Base-by-base conservation (phyloP, 2,113 vertebrate genomes). In the Euleptes europaea region DNA sequence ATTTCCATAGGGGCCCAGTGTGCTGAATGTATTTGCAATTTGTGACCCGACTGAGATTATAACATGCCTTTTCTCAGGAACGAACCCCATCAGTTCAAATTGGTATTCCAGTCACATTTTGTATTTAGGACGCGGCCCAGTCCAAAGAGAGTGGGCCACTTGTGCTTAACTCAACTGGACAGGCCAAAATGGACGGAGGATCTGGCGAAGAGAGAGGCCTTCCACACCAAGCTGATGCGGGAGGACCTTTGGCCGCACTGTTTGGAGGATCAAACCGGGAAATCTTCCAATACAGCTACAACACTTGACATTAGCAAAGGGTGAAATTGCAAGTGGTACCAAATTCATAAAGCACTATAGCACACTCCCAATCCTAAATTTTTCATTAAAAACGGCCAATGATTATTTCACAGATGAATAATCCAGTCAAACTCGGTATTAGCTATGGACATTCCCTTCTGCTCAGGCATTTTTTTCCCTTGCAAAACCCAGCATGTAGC, bases 101-200 rank as follows among this genome's bases (percentile, higher is more conserved):
- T 3, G 14, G 31, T 33, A 70, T 35, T 12, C 23, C n/a, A 35
- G 67, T 19, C 26, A 63, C 33, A 21, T 70, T 70, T 19, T 28
- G 2, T 44, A 44, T 84, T 35, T 38, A 65, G 26, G 23, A 63
- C 63, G 31, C 42, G 31, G 49, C 49, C 51, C 57, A 65, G 31
- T 38, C 15, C 14, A 65, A 54, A 14, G 31, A 14, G 5, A 72
- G 54, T 28, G 67, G 51, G 28, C 31, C 19, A 28, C 73, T 63
- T 85, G 84, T 80, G 84, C 77, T 80, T 85, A 38, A 44, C 72
- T 80, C 69, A 69, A 33, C 40, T n/a, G 31, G 12, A 10, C 44
- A 57, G 51, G 54, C 31, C 67, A 44, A 84, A 66, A 31, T 47
- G 40, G 49, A 9, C 72, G 38, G 54, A 35, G 9, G n/a, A 65